Evolutionary conservation across 2,113 vertebrate genomes (phyloP).

Genomic region (rat (Rattus norvegicus)): GRCr8 NC_086025.1:110664001-110664500

Average conservation of each 20-base stretch:
- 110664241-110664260: constrained; percentile 91
- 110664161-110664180: constrained; percentile 1
- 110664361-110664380: accelerated
- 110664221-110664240: constrained; percentile 91
- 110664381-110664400: not conserved
- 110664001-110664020: no score
- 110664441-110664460: not conserved
- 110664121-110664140: not conserved
- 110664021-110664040: no score
- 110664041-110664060: no score
- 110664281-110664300: not conserved
- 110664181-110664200: constrained; percentile 75
- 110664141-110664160: constrained; percentile 50
- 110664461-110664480: not conserved
- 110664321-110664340: accelerated
- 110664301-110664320: not conserved
- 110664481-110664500: constrained; percentile 15
- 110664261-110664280: no score
- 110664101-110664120: not conserved
- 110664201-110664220: constrained; percentile 88
- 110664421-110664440: not conserved
- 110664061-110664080: no score
- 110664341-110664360: not conserved
- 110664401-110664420: not conserved
- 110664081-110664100: not conserved